Evolutionary conservation across 2,888 invertebrate genomes (phyloP).

Genomic region (Ormyrus pomaceus): DNA sequence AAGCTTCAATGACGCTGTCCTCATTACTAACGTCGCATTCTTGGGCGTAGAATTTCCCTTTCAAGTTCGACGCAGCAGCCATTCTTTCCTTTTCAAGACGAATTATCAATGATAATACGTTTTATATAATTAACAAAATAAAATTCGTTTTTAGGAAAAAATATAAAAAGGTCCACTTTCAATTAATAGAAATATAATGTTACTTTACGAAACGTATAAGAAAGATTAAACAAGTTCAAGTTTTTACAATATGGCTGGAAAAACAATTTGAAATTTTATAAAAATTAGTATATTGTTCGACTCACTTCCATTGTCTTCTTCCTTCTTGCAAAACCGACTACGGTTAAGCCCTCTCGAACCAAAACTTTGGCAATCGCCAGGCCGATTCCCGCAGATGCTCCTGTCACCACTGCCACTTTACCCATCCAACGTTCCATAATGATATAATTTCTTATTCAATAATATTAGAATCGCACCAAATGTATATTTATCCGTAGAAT

Average conservation of each 20-base stretch:
- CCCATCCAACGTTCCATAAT: constrained; percentile 79
- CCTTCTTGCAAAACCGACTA: constrained; percentile 78
- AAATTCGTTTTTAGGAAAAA: no score
- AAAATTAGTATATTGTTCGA: not conserved
- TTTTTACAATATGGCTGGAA: no score
- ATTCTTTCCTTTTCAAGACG: constrained; percentile 8
- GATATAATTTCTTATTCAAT: no score
- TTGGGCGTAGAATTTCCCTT: constrained; percentile 67
- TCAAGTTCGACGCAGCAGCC: constrained; percentile 3
- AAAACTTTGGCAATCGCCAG: constrained; percentile 75
- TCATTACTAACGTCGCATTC: constrained; percentile 70
- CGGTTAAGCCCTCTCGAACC: constrained; percentile 76
- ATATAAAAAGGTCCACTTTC: no score
- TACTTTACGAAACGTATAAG: no score
- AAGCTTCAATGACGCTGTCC: constrained; percentile 65
- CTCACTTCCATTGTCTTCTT: constrained; percentile 74
- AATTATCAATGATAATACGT: not conserved
- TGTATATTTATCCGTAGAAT: no score
- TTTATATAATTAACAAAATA: no score
- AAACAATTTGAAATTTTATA: no score
- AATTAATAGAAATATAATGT: no score
- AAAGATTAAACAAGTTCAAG: no score
- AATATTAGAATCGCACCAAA: no score
- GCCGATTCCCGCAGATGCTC: constrained; percentile 81
- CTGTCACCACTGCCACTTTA: constrained; percentile 81